A percentile compares a stretch with the other conserved stretches of the same genome.
phyloP scores from a whole-genome alignment of 1,140 invertebrate species.

The Oryzaephilus surinamensis region DNA sequence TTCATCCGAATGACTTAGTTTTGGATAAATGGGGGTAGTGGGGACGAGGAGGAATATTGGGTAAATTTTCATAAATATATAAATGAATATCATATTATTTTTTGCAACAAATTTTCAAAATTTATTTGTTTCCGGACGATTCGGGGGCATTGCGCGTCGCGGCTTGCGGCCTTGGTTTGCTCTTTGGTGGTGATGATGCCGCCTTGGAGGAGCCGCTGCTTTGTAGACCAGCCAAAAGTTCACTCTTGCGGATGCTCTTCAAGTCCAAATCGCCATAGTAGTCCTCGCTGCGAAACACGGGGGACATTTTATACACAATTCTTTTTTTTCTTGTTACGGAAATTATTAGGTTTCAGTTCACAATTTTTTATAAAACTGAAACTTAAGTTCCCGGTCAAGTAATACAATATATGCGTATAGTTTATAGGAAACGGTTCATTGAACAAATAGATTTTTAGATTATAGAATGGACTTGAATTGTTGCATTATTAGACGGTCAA shows the following conservation, averaged over 20 bases:
- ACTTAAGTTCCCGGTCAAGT: too few relatives aligned
- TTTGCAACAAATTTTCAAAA: too few relatives aligned
- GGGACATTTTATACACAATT: constrained; percentile 4
- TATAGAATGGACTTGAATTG: too few relatives aligned
- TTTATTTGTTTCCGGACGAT: constrained; percentile 24
- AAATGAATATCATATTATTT: constrained; percentile 3
- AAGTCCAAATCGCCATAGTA: constrained; percentile 91
- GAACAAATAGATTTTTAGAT: too few relatives aligned
- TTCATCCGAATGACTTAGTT: constrained; percentile 11
- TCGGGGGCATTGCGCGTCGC: constrained; percentile 26
- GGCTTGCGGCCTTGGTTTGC: constrained; percentile 31
- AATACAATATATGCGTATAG: too few relatives aligned
- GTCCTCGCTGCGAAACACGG: constrained; percentile 68
- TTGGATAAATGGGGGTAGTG: constrained; percentile 6
- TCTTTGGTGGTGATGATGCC: constrained; percentile 15
- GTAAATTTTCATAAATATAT: not conserved
- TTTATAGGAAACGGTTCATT: too few relatives aligned
- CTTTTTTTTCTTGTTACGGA: too few relatives aligned
- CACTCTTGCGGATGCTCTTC: constrained; percentile 86
- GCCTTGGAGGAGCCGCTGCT: constrained; percentile 45
- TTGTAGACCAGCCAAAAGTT: constrained; percentile 68
- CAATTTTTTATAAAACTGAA: too few relatives aligned
- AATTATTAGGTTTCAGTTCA: too few relatives aligned
- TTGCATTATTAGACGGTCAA: too few relatives aligned
- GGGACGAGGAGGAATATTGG: constrained; percentile 3